Evolutionary conservation across 2,797 vertebrate genomes (phyloP).

Genomic region (Sebastes oblongus): DNA sequence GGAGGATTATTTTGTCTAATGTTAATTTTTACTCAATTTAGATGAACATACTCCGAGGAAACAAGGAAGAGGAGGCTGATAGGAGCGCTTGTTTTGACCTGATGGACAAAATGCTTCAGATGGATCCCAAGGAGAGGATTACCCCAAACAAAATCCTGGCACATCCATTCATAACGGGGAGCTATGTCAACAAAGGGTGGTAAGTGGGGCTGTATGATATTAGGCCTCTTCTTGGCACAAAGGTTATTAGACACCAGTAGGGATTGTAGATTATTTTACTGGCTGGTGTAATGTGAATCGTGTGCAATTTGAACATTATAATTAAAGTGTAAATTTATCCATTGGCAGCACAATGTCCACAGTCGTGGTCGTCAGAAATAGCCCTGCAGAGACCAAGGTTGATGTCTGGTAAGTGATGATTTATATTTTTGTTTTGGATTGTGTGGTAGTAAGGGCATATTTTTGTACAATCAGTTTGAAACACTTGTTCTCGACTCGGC

Average conservation of each 20-base stretch:
- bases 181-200: background rate
- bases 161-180: background rate
- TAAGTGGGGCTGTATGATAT: background rate
- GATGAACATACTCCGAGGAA: background rate
- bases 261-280: no score
- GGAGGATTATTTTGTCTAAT: background rate
- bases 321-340: no score
- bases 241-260: no score
- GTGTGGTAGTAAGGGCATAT: no score
- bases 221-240: no score
- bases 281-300: no score
- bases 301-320: no score
- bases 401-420: no score
- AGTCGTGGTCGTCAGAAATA: no score
- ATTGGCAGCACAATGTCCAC: no score
- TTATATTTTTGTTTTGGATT: no score
- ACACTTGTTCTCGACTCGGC: background rate
- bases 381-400: no score
- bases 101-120: constrained; percentile 4
- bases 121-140: background rate
- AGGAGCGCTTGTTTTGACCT: background rate
- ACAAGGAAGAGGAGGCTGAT: background rate
- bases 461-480: background rate
- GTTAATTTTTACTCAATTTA: background rate
- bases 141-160: background rate